Base-by-base conservation (phyloP, 2,797 vertebrate genomes). In the Taenioides sp. region DNA sequence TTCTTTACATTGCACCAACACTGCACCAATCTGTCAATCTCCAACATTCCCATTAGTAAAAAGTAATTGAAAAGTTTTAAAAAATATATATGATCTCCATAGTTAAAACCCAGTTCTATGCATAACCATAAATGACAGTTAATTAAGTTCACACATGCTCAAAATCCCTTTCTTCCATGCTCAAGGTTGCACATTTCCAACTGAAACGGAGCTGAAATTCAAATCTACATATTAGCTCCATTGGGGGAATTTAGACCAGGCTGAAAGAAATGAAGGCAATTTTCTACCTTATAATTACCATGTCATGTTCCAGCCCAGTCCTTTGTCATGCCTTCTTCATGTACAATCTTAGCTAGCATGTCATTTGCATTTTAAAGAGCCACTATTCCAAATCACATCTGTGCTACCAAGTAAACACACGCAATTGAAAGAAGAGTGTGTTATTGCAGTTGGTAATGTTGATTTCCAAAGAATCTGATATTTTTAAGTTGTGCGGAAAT, bases 251-350 rank as follows among this genome's bases (percentile, higher is more conserved):
- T 18, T 22, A 66, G 40, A 9, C 7, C 4, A 10, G 18, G 37
- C 59, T 50, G 31, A 66, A 64, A 43, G 22, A 73, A 31, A 0
- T n/a, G 10, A 70, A 63, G 16, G 66, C 11, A 70, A 63, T 77
- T 71, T 73, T 23, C 57, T 72, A 58, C 67, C 47, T 65, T 18
- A 54, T 64, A 66, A 77, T 75, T 77, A 69, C n/a, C 2, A 11
- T 16, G 43, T 73, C 67, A 77, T 64, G 47, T 23, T 59, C 17
- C 62, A 31, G 52, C 65, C 52, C 17, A 4, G 34, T 73, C 71
- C 71, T 73, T 65, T 75, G 52, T 72, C 68, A 64, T 23, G 65
- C 61, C 70, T 61, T 4, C 43, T 27, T 23, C 22, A 65, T 73
- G 58, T 71, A n/a, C 64, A 47, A 18, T 37, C n/a, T 54, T 10